Evolutionary conservation across 2,888 invertebrate genomes (phyloP).

Genomic region (Eristalis arbustorum): DNA sequence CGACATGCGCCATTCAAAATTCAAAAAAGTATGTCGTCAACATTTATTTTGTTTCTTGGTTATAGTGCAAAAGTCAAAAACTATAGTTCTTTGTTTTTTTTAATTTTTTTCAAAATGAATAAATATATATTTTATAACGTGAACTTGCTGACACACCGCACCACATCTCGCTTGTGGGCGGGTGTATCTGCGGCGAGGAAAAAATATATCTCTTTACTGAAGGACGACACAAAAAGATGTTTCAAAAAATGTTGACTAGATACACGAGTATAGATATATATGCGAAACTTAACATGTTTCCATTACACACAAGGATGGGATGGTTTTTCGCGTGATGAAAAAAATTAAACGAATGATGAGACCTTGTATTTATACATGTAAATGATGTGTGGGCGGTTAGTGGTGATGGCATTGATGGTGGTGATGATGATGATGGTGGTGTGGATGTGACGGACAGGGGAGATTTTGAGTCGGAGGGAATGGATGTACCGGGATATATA

Average conservation of each 20-base stretch:
- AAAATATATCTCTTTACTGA: not conserved
- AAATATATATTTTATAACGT: slow-evolving; percentile 28
- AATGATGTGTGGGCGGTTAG: slow-evolving; percentile 48
- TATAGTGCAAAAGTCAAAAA: slow-evolving; percentile 63
- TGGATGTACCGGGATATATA: slow-evolving; percentile 24
- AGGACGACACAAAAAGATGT: slow-evolving; percentile 57
- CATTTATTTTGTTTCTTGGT: slow-evolving; percentile 44
- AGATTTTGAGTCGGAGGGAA: not conserved
- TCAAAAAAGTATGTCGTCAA: slow-evolving; percentile 65
- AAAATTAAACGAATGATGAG: slow-evolving; percentile 67
- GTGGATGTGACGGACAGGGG: slow-evolving; percentile 10
- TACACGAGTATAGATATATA: not conserved
- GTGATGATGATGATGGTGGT: not conserved
- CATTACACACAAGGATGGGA: slow-evolving; percentile 69
- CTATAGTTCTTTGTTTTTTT: slow-evolving; percentile 17
- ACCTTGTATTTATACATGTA: slow-evolving; percentile 41
- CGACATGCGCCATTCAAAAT: slow-evolving; percentile 70
- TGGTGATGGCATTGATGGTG: not conserved
- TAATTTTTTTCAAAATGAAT: slow-evolving; percentile 6
- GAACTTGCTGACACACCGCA: slow-evolving; percentile 49
- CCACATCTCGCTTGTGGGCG: slow-evolving; percentile 22
- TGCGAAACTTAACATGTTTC: slow-evolving; percentile 30
- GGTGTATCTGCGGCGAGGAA: slow-evolving; percentile 31
- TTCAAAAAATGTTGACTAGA: slow-evolving; percentile 17
- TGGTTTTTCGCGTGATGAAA: slow-evolving; percentile 70